Evolutionary conservation across 1,140 invertebrate species (phyloP).

Genomic region (Bemisia tabaci): DNA sequence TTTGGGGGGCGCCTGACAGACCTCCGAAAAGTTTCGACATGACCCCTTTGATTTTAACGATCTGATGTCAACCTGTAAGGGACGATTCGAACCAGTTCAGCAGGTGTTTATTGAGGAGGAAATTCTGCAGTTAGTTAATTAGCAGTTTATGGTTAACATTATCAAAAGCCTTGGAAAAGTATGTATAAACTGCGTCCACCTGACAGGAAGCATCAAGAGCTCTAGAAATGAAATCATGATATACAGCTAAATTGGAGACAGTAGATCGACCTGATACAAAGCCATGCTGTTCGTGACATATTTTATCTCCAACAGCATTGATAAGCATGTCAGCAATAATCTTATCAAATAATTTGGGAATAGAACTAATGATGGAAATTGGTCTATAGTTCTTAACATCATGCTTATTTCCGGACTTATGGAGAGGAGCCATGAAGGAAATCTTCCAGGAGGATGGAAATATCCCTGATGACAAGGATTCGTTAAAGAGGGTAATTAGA

Average conservation of each 20-base stretch:
- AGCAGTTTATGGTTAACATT: not conserved
- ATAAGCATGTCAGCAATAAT: not conserved
- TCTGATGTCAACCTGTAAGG: conserved; percentile 18
- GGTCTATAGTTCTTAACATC: conserved; percentile 7
- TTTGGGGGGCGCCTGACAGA: conserved; percentile 23
- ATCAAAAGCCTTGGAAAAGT: conserved; percentile 3
- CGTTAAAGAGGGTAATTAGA: conserved; percentile 5
- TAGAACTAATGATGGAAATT: not conserved
- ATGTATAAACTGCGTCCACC: no score
- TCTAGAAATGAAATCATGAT: no score
- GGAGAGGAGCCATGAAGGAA: conserved; percentile 7
- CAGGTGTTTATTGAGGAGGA: conserved; percentile 4
- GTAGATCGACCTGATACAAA: no score
- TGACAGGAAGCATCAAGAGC: no score
- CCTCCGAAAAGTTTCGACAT: conserved; percentile 15
- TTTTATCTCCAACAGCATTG: no score
- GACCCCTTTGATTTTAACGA: conserved; percentile 18
- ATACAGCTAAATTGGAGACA: no score
- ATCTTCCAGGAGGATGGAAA: conserved; percentile 9
- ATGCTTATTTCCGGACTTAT: conserved; percentile 9
- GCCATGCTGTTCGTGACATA: no score
- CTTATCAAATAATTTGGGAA: conserved; percentile 9
- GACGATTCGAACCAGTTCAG: conserved; percentile 21
- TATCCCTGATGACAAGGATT: conserved; percentile 10
- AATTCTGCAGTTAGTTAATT: not conserved